These are phyloP conservation scores for Phyllotis vaccarum DNA, from an alignment of 2,797 vertebrate species.

Conservation along the genomic window DNA sequence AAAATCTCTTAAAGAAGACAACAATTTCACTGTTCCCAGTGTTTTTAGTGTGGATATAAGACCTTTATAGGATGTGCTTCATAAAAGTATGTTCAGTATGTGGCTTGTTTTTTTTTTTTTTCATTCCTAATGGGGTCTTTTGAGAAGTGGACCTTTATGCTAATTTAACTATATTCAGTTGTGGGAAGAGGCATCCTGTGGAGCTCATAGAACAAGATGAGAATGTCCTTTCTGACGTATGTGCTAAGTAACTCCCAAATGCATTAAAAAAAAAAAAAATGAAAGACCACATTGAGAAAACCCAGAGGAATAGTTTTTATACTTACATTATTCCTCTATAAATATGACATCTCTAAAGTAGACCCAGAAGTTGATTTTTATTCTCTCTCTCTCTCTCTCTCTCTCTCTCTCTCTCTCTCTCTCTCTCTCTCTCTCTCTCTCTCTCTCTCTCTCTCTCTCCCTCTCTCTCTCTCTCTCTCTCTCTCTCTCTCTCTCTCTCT, in stretches of 20 bases:
- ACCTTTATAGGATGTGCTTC: not conserved
- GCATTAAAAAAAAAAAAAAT: not conserved
- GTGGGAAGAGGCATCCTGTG: not conserved
- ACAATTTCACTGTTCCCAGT: not conserved
- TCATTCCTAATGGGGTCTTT: not conserved
- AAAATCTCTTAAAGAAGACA: not conserved
- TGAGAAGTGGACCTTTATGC: not conserved
- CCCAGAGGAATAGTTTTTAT: not conserved
- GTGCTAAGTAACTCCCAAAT: not conserved
- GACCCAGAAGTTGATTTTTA: not conserved
- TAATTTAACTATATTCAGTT: not conserved
- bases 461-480: too few relatives aligned
- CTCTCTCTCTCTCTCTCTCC: too few relatives aligned
- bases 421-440: too few relatives aligned
- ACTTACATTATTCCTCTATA: not conserved
- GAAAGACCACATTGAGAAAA: not conserved
- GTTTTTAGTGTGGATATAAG: not conserved
- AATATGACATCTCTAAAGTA: not conserved
- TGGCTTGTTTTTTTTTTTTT: not conserved
- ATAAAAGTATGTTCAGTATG: not conserved
- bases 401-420: too few relatives aligned
- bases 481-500: too few relatives aligned
- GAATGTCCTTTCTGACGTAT: not conserved
- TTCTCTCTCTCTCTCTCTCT: too few relatives aligned
- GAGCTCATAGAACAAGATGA: not conserved